phyloP scores from a whole-genome alignment of 2,797 vertebrate genomes.

The Valencia hispanica region DNA sequence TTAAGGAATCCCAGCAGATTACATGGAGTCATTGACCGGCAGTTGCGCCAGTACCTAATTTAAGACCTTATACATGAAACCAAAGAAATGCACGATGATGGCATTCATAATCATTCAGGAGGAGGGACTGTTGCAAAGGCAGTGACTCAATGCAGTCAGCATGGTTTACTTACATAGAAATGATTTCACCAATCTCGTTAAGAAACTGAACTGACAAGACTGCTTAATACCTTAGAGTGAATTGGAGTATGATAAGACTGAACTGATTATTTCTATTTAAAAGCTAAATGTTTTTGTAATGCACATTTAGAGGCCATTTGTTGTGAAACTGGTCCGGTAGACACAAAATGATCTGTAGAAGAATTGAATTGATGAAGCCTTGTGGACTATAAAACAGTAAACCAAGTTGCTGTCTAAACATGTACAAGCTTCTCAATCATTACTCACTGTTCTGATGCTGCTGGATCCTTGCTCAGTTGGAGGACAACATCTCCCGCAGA shows the following conservation, averaged over 20 bases:
- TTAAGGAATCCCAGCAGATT: too few species aligned
- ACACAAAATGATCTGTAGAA: too few species aligned
- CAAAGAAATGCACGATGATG: background rate
- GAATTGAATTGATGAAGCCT: background rate
- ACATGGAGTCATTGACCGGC: too few species aligned
- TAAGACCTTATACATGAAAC: background rate
- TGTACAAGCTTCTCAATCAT: background rate
- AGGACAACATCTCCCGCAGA: slow-evolving; percentile 13
- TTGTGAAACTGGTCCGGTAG: too few species aligned
- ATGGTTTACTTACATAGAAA: background rate
- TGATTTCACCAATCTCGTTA: background rate
- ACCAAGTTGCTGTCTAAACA: background rate
- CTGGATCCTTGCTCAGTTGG: slow-evolving; percentile 6
- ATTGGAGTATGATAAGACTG: background rate
- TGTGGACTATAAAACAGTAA: background rate
- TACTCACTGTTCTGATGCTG: slow-evolving; percentile 14
- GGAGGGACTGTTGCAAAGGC: background rate
- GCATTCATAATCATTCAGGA: too few species aligned
- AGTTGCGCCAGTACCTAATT: too few species aligned
- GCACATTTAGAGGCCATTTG: background rate
- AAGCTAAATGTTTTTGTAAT: background rate
- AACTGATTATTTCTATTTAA: background rate
- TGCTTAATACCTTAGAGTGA: background rate
- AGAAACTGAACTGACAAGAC: background rate
- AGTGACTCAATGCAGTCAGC: background rate